These are phyloP conservation scores for Anticlea derivata DNA, from an alignment of 2,888 invertebrate genomes.

Conservation along the genomic window DNA sequence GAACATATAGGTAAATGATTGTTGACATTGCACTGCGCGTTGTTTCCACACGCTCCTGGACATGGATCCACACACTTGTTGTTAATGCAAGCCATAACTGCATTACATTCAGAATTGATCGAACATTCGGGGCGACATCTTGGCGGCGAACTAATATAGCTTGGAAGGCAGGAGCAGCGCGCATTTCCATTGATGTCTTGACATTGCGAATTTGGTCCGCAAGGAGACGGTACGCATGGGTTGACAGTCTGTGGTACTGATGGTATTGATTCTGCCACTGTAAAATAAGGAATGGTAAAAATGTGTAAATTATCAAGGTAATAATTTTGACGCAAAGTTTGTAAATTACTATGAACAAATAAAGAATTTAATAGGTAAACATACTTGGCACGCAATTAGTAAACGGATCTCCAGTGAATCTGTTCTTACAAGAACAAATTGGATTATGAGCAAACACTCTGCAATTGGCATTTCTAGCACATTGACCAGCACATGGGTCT, in stretches of 20 bases:
- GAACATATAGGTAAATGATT: constrained; percentile 88
- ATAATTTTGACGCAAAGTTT: no score
- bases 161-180: constrained; percentile 88
- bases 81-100: constrained; percentile 87
- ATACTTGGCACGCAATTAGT: constrained; percentile 81
- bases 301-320: no score
- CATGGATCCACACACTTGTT: constrained; percentile 90
- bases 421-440: constrained; percentile 89
- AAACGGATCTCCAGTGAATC: constrained; percentile 91
- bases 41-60: constrained; percentile 90
- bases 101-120: constrained; percentile 88
- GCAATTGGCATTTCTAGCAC: constrained; percentile 91
- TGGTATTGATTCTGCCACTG: constrained; percentile 59
- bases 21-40: constrained; percentile 88
- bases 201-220: constrained; percentile 91
- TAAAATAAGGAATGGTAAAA: constrained; percentile 14
- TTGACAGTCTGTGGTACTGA: constrained; percentile 59
- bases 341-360: background rate
- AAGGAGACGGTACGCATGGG: constrained; percentile 90
- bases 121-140: constrained; percentile 90
- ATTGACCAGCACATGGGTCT: constrained; percentile 91
- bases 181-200: constrained; percentile 86
- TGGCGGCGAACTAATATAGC: constrained; percentile 90
- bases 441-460: constrained; percentile 93
- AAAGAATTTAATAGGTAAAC: constrained; percentile 27